Evolutionary conservation across 2,113 vertebrate genomes (phyloP), one percentile per base, ranked within the genome.

Genomic region (Aphyosemion australe): DNA sequence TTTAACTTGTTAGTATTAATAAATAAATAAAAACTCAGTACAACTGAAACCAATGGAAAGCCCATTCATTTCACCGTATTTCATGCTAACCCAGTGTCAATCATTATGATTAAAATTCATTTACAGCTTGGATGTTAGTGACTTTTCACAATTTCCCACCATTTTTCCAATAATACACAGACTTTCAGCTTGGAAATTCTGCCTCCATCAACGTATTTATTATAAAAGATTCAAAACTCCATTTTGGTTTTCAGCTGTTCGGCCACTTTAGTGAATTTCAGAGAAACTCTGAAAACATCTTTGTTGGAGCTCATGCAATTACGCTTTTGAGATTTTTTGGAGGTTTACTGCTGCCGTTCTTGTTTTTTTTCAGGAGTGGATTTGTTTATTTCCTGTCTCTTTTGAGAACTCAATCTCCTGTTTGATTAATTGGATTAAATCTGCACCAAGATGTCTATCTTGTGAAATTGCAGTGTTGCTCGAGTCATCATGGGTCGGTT

Each of bases 391-490:
- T 54, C 49, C 45, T 19, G 8, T 14, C 1, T 12, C 14, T 26
- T 46, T 68, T 46, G 46, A 45, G 20, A 15, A 45, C 31, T 10
- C 21, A 49, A 41, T 50, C 12, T 53, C 14, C 21, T n/a, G 51
- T 6, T 21, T 26, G 13, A 67, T 12, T 39, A 50, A 56, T 57
- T 63, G 50, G 19, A 73, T 75, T 58, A 37, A 5, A 42, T 57
- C n/a, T 61, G 12, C 26, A 49, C 12, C 1, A 8, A 48, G 15
- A 15, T 12, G 19, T 16, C 13, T 14, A 52, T 34, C 39, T 31
- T 6, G 2, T 46, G 18, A 41, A 18, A 19, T 41, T 12, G 16
- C 4, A 1, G 3, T 13, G 2, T 39, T 47, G 34, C 19, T 61
- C 32, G 19, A 31, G 12, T n/a, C 32, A 37, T 7, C 4, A 5